Evolutionary conservation across 1,140 invertebrate genomes (phyloP).

Genomic region (Globodera rostochiensis): DNA sequence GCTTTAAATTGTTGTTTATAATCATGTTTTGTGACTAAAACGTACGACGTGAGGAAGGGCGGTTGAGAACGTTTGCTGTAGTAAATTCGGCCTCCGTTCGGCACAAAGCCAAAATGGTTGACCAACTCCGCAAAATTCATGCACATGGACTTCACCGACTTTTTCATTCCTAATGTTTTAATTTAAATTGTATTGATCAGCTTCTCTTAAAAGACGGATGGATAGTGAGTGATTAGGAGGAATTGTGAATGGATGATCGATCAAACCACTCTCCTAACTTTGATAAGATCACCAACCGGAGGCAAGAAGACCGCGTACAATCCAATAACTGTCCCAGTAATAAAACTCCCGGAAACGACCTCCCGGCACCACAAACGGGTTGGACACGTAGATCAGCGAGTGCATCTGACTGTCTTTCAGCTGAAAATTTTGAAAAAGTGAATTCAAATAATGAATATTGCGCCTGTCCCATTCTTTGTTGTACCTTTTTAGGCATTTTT

Average conservation of each 20-base stretch:
- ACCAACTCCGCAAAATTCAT: conserved; percentile 17
- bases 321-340: conserved; percentile 93
- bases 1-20: neutral
- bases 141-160: conserved; percentile 16
- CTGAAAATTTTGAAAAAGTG: too few relatives aligned
- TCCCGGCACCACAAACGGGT: conserved; percentile 88
- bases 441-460: too few relatives aligned
- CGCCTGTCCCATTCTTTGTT: too few relatives aligned
- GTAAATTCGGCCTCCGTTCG: conserved; percentile 28
- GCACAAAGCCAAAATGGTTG: conserved; percentile 16
- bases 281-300: neutral
- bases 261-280: too few relatives aligned
- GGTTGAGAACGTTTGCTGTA: conserved; percentile 73
- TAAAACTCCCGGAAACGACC: conserved; percentile 81
- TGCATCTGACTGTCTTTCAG: too few relatives aligned
- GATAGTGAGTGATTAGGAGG: too few relatives aligned
- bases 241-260: too few relatives aligned
- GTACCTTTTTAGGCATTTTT: too few relatives aligned
- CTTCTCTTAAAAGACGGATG: too few relatives aligned
- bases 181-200: too few relatives aligned
- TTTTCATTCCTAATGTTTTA: neutral
- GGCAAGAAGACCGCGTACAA: conserved; percentile 76
- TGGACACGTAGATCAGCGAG: conserved; percentile 43
- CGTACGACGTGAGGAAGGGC: conserved; percentile 74
- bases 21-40: neutral